phyloP scores from a whole-genome alignment of 1,140 invertebrate species.

The Euschistus heros region DNA sequence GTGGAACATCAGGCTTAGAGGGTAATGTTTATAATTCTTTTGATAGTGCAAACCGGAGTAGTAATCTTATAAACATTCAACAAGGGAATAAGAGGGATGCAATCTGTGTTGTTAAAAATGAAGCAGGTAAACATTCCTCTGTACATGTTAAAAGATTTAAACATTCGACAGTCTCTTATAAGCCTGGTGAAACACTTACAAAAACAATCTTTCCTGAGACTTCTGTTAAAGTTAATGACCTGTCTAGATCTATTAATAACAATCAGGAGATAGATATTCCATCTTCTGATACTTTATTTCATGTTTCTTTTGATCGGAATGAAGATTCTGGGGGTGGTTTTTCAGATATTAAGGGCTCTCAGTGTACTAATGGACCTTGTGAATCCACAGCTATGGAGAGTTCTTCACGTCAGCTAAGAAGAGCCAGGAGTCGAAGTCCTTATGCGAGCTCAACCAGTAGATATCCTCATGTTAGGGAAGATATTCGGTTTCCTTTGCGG shows the following conservation, averaged over 20 bases:
- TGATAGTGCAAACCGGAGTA: too few species aligned
- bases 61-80: too few species aligned
- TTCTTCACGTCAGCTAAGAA: too few species aligned
- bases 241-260: background rate
- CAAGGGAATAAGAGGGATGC: too few species aligned
- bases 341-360: background rate
- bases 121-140: background rate
- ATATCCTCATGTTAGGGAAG: too few species aligned
- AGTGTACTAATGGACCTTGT: too few species aligned
- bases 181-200: constrained; percentile 8
- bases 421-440: too few species aligned
- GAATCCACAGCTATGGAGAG: too few species aligned
- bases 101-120: too few species aligned
- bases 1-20: background rate
- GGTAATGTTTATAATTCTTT: background rate
- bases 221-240: background rate
- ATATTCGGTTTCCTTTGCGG: too few species aligned
- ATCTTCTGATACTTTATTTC: background rate
- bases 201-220: constrained; percentile 5
- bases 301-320: background rate
- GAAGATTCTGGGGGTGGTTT: background rate
- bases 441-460: too few species aligned
- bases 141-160: background rate
- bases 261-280: background rate
- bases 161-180: constrained; percentile 10